Evolutionary conservation across 2,113 vertebrate species (phyloP), one percentile per base, ranked within the genome.

Genomic region (Lophius piscatorius): DNA sequence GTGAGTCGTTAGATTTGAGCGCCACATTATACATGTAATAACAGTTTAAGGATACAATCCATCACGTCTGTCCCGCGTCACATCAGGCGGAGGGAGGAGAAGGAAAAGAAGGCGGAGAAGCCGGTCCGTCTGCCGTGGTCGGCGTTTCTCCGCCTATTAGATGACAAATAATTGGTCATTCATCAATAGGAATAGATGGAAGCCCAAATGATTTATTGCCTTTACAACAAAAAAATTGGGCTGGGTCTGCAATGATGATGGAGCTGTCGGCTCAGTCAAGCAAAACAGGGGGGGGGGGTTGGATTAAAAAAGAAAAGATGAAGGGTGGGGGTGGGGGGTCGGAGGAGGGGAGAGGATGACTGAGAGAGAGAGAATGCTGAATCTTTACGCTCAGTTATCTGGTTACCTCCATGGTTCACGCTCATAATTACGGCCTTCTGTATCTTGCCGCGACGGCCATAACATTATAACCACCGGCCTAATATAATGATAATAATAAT

Each of bases 181-280:
- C 94, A 97, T 98, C 96, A 98, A 96, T 96, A 97, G 95, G 95
- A 95, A 94, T 94, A 94, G 94, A 96, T 95, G 96, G 95, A 93
- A 95, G 93, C 88, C 94, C 94, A 93, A 94, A 94, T 98, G 96
- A 98, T 97, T 98, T 97, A 98, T 97, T 92, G 92, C 94, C 86
- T 86, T 94, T 91, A 84, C 70, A 62, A 50, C 38, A 57, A 75
- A 74, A 73, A 74, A 73, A 63, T 46, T 67, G 58, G 55, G 55
- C 50, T 67, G 84, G 93, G n/a, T n/a, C n/a, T n/a, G n/a, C n/a
- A n/a, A n/a, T n/a, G n/a, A 89, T 93, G 93, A 94, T 74, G 47
- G 93, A 95, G 92, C 85, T 70, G 85, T 52, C 1, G 63, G 91
- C 92, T 92, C 92, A 92, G 83, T 92, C 87, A 83, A 90, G 93